Evolutionary conservation across 2,797 vertebrate genomes (phyloP).

Genomic region (Pipistrellus pygmaeus): DNA sequence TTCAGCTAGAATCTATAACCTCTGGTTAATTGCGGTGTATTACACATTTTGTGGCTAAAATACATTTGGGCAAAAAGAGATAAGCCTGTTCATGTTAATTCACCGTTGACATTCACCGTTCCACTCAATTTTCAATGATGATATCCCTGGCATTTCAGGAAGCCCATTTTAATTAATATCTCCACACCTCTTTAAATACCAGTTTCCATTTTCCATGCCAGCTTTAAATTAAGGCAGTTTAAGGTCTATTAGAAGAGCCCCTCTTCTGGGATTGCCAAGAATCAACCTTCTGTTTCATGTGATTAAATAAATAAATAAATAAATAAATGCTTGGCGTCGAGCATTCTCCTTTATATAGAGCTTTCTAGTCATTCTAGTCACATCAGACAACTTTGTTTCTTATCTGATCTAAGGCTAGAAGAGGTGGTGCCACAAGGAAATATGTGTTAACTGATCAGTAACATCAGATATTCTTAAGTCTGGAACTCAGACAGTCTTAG

Average conservation of each 20-base stretch:
- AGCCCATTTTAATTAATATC: conserved; percentile 76
- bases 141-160: conserved; percentile 75
- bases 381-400: conserved; percentile 25
- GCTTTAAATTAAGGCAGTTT: conserved; percentile 68
- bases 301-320: not conserved
- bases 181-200: conserved; percentile 69
- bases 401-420: not conserved
- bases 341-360: not conserved
- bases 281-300: conserved; percentile 48
- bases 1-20: conserved; percentile 59
- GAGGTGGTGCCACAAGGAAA: not conserved
- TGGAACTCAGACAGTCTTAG: not conserved
- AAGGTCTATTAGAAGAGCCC: conserved; percentile 43
- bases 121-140: conserved; percentile 76
- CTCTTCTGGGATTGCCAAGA: conserved; percentile 60
- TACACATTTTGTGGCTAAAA: conserved; percentile 74
- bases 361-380: not conserved
- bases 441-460: not conserved
- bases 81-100: conserved; percentile 77
- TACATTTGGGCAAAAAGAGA: conserved; percentile 66
- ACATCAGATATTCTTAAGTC: not conserved
- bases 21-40: conserved; percentile 72
- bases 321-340: not conserved
- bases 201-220: conserved; percentile 68
- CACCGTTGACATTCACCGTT: conserved; percentile 69